Evolutionary conservation across 1,140 invertebrate genomes (phyloP).

Genomic region (Ganaspis sp.): DNA sequence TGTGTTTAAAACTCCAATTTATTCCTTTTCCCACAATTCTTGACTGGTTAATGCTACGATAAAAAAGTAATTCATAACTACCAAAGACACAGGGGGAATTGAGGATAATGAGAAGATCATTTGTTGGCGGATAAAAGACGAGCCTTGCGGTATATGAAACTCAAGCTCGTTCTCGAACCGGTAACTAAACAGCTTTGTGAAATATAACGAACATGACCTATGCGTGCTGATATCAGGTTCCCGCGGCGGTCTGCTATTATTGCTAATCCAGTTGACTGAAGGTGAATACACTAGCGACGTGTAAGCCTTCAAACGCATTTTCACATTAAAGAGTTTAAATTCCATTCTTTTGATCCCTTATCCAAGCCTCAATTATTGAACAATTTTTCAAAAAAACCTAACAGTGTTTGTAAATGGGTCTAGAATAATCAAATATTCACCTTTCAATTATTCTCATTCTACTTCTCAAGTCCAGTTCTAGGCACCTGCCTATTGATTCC

Average conservation of each 20-base stretch:
- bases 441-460: no score
- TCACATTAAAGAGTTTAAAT: not conserved
- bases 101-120: slow-evolving; percentile 8
- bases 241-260: not conserved
- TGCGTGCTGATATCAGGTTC: slow-evolving; percentile 5
- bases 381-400: not conserved
- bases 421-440: no score
- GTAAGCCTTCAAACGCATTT: not conserved
- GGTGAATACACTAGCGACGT: not conserved
- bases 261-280: not conserved
- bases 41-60: no score
- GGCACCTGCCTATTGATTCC: not conserved
- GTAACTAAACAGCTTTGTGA: slow-evolving; percentile 1
- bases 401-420: not conserved
- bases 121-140: not conserved
- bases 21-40: slow-evolving; percentile 16
- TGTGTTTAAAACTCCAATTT: not conserved
- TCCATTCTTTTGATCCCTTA: no score
- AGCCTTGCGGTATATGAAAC: not conserved
- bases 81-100: not conserved
- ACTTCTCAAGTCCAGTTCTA: no score
- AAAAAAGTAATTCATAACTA: not conserved
- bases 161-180: not conserved
- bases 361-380: no score
- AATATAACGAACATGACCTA: slow-evolving; percentile 16